Evolutionary conservation across 2,797 vertebrate species (phyloP).

Genomic region (Morus bassanus): DNA sequence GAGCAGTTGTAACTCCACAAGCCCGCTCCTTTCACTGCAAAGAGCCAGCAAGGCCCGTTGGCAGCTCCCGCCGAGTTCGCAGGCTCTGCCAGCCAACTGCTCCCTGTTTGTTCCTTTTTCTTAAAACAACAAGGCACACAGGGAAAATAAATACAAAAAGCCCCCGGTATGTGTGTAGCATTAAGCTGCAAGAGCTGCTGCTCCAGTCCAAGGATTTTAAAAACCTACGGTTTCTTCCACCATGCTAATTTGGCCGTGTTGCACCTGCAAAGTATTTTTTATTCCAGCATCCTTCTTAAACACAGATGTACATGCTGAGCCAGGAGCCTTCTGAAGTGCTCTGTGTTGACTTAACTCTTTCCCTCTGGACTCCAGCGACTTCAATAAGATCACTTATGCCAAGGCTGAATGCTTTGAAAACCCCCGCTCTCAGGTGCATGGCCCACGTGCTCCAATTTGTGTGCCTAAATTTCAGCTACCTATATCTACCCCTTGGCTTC

Average conservation of each 20-base stretch:
- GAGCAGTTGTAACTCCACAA: constrained; percentile 46
- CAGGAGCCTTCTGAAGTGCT: constrained; percentile 39
- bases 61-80: constrained; percentile 30
- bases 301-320: constrained; percentile 60
- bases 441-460: background rate
- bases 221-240: background rate
- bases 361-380: background rate
- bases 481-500: background rate
- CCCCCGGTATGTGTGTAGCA: background rate
- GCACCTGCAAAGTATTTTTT: constrained; percentile 61
- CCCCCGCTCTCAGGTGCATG: background rate
- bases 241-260: background rate
- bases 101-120: constrained; percentile 59
- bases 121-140: constrained; percentile 58
- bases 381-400: background rate
- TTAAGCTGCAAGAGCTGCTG: constrained; percentile 26
- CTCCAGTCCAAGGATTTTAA: constrained; percentile 11
- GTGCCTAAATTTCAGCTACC: background rate
- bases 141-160: constrained; percentile 62
- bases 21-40: constrained; percentile 20
- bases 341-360: constrained; percentile 57
- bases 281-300: constrained; percentile 50
- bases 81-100: constrained; percentile 52
- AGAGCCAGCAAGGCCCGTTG: constrained; percentile 30
- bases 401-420: background rate